Evolutionary conservation across 2,888 invertebrate species (phyloP).

Genomic region (Idaea dimidiata): DNA sequence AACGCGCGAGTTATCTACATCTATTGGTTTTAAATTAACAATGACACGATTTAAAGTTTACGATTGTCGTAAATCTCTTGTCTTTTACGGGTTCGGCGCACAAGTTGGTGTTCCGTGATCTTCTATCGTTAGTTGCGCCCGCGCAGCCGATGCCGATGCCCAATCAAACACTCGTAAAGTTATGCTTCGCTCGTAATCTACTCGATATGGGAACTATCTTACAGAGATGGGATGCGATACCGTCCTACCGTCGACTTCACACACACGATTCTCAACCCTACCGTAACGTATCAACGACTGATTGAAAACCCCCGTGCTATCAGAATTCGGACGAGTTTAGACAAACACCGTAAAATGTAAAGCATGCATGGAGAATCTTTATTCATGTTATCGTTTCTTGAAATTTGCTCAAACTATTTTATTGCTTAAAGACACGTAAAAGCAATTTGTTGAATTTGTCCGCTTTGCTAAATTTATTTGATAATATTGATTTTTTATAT

Average conservation of each 20-base stretch:
- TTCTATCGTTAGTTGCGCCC: constrained; percentile 67
- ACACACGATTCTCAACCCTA: constrained; percentile 32
- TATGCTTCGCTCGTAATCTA: constrained; percentile 68
- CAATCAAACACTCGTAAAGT: constrained; percentile 75
- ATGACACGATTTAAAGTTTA: constrained; percentile 61
- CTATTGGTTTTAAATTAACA: constrained; percentile 66
- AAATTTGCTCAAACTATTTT: constrained; percentile 17
- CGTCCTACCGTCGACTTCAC: constrained; percentile 26
- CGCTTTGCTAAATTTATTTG: background rate
- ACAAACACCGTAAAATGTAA: constrained; percentile 63
- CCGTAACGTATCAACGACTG: constrained; percentile 14
- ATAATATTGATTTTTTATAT: constrained; percentile 2
- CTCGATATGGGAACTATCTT: constrained; percentile 73
- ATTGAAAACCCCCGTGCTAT: background rate
- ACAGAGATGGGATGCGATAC: constrained; percentile 54
- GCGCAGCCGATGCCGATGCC: constrained; percentile 49
- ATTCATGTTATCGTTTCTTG: constrained; percentile 45
- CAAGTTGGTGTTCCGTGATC: constrained; percentile 59
- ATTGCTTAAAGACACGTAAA: background rate
- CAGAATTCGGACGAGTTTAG: constrained; percentile 38
- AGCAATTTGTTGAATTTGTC: background rate
- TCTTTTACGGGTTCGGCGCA: constrained; percentile 48
- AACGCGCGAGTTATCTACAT: constrained; percentile 53
- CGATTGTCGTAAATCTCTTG: constrained; percentile 66
- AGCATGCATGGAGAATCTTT: constrained; percentile 62